Evolutionary conservation across 2,113 vertebrate genomes (phyloP).

Genomic region (Megaceryle maxima): DNA sequence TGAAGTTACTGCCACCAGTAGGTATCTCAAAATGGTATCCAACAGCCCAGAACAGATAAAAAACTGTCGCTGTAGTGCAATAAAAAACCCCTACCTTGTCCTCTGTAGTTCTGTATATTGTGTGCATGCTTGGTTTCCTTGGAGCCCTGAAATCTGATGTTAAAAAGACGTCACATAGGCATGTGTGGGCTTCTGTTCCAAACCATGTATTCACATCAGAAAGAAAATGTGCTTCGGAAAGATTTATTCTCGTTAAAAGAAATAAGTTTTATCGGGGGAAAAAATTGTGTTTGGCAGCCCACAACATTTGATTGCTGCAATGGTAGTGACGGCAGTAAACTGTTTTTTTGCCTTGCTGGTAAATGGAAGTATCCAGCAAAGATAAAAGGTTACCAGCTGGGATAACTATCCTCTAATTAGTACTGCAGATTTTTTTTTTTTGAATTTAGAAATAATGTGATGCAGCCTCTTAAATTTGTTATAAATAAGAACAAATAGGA

Average conservation of each 20-base stretch:
- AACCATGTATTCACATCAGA: conserved; percentile 40
- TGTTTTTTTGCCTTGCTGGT: conserved; percentile 67
- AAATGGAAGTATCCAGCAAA: conserved; percentile 74
- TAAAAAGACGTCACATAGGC: conserved; percentile 1
- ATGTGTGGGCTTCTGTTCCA: conserved; percentile 26
- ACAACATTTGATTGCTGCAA: conserved; percentile 66
- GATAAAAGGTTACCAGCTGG: conserved; percentile 78
- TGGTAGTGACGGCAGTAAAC: conserved; percentile 46
- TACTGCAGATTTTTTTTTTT: conserved; percentile 1
- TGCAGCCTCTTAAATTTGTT: conserved; percentile 57
- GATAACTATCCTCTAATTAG: conserved; percentile 79
- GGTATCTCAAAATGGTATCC: neutral
- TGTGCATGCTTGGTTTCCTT: conserved; percentile 26
- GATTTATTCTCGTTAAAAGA: conserved; percentile 50
- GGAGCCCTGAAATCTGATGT: conserved; percentile 33
- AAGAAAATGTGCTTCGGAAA: conserved; percentile 59
- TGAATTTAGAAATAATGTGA: conserved; percentile 68
- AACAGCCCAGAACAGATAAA: neutral
- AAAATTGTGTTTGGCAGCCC: conserved; percentile 37
- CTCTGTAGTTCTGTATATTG: neutral
- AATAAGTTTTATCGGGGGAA: conserved; percentile 51
- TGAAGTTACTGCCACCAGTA: neutral
- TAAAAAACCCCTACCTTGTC: neutral
- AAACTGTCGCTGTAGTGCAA: neutral
- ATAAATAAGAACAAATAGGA: conserved; percentile 15